Evolutionary conservation across 2,797 vertebrate genomes (phyloP), one percentile per base, ranked within the genome.

Genomic region (Sebastes steindachneri): DNA sequence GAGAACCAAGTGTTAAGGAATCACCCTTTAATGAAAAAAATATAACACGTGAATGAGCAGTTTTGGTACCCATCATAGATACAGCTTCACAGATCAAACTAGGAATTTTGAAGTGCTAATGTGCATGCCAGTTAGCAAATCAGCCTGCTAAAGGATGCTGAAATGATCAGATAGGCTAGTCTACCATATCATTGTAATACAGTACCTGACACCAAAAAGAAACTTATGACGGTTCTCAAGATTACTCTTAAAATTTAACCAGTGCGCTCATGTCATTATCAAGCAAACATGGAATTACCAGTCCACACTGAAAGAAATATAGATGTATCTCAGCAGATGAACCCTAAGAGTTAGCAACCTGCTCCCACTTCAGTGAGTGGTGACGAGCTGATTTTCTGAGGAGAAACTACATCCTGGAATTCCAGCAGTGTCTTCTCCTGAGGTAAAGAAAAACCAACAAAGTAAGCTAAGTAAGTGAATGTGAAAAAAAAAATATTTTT

Each of bases 381-480:
- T 9, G n/a, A 51, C 1, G 41, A 86, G 83, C 60, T 75, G 86
- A 84, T 86, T 85, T 83, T 84, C 86, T 87, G 82, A 79, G 78
- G 89, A 90, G 84, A 92, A 72, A 76, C 51, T 9, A 63, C 83
- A 85, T 80, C 86, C 78, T 83, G 79, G 58, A 88, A 73, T 80
- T 85, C 89, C 93, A 90, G 86, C 84, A 88, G 77, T 67, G 80
- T 92, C 84, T 90, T 93, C 89, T 93, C 84, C 86, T 86, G 92
- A 90, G 85, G 75, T 86, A 86, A 93, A 93, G 79, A 92, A 92
- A 93, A 93, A 92, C 92, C 89, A 91, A 93, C 88, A 85, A 94
- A 94, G 92, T 94, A 95, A 94, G 93, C 93, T 94, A 95, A 90
- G 89, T 93, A 94, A 90, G 91, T 96, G 95, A 96, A 96, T 96